Percentiles rank a stretch among this genome's conserved stretches.
These are phyloP conservation scores for Ischnura elegans DNA, from an alignment of 2,888 invertebrate genomes.

Conservation along the genomic window DNA sequence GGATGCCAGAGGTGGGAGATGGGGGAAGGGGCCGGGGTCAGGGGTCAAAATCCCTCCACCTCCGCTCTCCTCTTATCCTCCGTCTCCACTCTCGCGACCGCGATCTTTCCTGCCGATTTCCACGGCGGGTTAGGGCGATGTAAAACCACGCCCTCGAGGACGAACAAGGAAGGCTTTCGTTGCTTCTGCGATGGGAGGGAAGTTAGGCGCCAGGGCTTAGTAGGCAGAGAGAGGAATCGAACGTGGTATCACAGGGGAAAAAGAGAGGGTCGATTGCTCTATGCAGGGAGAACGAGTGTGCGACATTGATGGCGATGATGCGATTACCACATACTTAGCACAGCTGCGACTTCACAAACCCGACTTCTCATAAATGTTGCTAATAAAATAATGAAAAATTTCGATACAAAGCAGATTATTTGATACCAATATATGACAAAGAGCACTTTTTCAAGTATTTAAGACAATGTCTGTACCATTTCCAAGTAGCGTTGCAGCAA, in stretches of 20 bases:
- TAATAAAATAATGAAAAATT: too few species aligned
- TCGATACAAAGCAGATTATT: too few species aligned
- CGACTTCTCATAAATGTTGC: too few species aligned
- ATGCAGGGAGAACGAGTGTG: neutral
- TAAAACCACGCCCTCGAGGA: slow-evolving; percentile 42
- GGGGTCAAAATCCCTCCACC: slow-evolving; percentile 28
- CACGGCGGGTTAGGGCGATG: neutral
- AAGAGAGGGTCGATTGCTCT: neutral
- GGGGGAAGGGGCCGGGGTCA: neutral
- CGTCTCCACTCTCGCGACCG: neutral
- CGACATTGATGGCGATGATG: neutral
- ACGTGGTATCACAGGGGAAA: too few species aligned
- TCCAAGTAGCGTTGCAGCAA: too few species aligned
- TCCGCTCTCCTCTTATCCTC: too few species aligned
- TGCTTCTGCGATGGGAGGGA: neutral
- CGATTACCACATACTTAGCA: neutral
- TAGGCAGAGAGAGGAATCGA: neutral
- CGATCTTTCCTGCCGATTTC: slow-evolving; percentile 23
- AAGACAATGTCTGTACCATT: too few species aligned
- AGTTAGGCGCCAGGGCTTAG: neutral
- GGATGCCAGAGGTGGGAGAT: neutral
- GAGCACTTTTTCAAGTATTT: too few species aligned
- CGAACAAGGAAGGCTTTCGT: slow-evolving; percentile 16
- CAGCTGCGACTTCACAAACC: too few species aligned
- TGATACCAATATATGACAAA: too few species aligned